These are phyloP conservation scores for Malurus melanocephalus DNA, from an alignment of 2,113 vertebrate genomes.

Conservation along the genomic window DNA sequence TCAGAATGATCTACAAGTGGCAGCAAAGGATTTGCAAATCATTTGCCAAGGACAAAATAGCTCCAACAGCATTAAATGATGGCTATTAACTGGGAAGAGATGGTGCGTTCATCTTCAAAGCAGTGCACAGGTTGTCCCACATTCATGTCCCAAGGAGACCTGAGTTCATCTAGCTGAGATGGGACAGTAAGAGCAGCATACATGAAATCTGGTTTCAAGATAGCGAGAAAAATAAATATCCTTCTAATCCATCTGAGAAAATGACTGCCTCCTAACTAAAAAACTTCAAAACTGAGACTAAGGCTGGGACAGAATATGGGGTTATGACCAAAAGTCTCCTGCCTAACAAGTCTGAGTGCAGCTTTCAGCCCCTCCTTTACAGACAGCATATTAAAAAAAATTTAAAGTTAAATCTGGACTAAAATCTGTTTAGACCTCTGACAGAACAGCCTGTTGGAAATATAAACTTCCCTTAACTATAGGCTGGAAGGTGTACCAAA, in stretches of 20 bases:
- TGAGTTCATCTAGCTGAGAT: neutral
- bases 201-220: neutral
- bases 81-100: neutral
- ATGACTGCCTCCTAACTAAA: neutral
- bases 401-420: neutral
- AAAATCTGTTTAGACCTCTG: neutral
- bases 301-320: neutral
- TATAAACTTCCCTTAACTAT: neutral
- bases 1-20: neutral
- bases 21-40: neutral
- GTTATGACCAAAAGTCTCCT: neutral
- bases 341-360: neutral
- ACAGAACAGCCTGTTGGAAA: neutral
- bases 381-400: neutral
- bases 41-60: slow-evolving; percentile 5
- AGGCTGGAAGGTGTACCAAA: neutral
- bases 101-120: neutral
- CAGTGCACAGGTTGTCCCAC: rapidly evolving
- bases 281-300: neutral
- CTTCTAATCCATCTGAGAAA: neutral
- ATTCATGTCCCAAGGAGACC: neutral
- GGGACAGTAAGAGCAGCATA: neutral
- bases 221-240: neutral
- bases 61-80: neutral
- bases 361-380: neutral